phyloP scores from a whole-genome alignment of 2,888 invertebrate genomes.

The Scelioninae gen. 1 region DNA sequence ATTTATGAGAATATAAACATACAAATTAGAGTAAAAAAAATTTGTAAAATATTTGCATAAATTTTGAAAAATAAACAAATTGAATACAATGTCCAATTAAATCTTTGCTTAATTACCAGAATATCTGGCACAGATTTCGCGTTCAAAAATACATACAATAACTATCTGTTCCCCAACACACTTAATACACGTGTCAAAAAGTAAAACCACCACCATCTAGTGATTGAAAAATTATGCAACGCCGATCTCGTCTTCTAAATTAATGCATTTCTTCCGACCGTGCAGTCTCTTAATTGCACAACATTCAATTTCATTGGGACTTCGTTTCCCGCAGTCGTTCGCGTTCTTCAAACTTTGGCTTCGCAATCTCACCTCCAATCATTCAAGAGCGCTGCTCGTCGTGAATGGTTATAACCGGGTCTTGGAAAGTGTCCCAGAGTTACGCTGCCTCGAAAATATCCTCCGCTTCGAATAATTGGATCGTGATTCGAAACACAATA shows the following conservation, averaged over 20 bases:
- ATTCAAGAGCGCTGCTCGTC: constrained; percentile 37
- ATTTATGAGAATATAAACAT: too few relatives aligned
- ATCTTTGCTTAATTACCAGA: too few relatives aligned
- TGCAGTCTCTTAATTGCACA: constrained; percentile 21
- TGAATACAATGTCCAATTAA: too few relatives aligned
- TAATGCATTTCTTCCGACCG: constrained; percentile 11
- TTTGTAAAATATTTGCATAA: too few relatives aligned
- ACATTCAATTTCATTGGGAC: constrained; percentile 39
- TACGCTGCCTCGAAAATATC: constrained; percentile 41
- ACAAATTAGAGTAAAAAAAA: too few relatives aligned
- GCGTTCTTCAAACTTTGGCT: constrained; percentile 20
- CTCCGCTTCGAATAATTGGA: constrained; percentile 46
- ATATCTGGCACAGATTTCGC: too few relatives aligned
- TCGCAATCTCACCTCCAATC: constrained; percentile 46
- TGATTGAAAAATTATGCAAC: neutral
- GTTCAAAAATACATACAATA: too few relatives aligned
- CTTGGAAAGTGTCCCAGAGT: constrained; percentile 61
- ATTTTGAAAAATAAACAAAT: too few relatives aligned
- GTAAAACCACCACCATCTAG: too few relatives aligned
- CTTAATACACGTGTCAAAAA: too few relatives aligned
- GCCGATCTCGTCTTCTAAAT: constrained; percentile 4
- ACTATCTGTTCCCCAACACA: too few relatives aligned
- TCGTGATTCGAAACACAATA: constrained; percentile 29
- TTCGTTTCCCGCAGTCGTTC: constrained; percentile 26
- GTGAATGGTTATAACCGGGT: constrained; percentile 56